These are phyloP conservation scores for Odocoileus hemionus DNA, from an alignment of 2,113 vertebrate species.

Conservation along the genomic window DNA sequence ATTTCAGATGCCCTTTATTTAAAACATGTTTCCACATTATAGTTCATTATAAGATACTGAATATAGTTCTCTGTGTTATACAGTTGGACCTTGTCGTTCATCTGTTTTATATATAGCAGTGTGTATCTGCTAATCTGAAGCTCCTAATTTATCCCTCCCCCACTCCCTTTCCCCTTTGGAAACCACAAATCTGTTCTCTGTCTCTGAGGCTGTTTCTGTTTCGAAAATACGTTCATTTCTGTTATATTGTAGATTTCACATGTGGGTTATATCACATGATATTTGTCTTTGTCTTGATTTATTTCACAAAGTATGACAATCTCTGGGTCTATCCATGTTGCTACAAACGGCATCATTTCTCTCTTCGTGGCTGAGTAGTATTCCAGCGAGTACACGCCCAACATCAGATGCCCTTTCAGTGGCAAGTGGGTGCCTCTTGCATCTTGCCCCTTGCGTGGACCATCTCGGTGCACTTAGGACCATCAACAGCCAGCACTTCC, in stretches of 20 bases:
- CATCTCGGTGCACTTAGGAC: no score
- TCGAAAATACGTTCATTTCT: not conserved
- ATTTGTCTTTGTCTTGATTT: not conserved
- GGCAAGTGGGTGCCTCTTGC: rapidly evolving
- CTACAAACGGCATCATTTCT: not conserved
- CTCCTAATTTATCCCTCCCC: not conserved
- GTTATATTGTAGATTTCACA: not conserved
- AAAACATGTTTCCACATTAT: not conserved
- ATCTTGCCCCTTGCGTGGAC: no score
- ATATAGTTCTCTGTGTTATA: not conserved
- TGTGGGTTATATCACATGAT: not conserved
- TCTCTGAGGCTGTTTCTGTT: not conserved
- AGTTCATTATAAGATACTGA: not conserved
- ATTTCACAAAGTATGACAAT: not conserved
- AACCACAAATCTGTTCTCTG: not conserved
- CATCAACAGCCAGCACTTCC: not conserved
- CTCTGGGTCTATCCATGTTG: not conserved
- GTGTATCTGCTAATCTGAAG: not conserved
- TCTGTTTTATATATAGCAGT: not conserved
- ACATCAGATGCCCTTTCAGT: not conserved
- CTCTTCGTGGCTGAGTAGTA: not conserved
- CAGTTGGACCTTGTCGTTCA: not conserved
- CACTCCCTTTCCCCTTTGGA: not conserved
- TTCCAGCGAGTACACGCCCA: not conserved
- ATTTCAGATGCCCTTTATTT: not conserved